phyloP scores from a whole-genome alignment of 2,797 vertebrate species.

The Premnoplex brunnescens region DNA sequence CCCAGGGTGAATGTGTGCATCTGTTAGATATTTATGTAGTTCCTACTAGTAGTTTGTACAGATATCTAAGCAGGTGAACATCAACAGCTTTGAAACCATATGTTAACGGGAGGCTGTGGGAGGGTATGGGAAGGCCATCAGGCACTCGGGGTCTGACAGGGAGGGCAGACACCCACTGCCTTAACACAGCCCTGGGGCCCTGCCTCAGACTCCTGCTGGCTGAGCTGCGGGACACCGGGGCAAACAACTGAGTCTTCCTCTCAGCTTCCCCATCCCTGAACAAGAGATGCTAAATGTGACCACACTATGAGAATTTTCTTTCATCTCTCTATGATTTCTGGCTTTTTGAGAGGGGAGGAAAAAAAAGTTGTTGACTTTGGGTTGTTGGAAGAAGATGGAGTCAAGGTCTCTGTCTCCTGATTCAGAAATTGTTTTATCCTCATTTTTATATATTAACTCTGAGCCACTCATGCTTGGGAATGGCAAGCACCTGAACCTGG shows the following conservation, averaged over 20 bases:
- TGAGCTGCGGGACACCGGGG: neutral
- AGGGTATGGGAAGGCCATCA: neutral
- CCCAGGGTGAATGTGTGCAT: neutral
- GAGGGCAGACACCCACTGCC: neutral
- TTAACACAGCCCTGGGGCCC: neutral
- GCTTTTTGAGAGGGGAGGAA: neutral
- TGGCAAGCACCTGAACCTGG: neutral
- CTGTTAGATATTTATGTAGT: conserved; percentile 30
- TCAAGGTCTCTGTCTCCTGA: neutral
- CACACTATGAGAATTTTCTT: neutral
- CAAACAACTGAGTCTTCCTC: neutral
- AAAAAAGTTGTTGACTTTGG: neutral
- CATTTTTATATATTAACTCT: neutral
- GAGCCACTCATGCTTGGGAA: neutral
- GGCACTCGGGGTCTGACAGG: neutral
- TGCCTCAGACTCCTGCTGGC: neutral
- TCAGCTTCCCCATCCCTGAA: neutral
- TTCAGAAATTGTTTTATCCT: neutral
- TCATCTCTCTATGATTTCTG: neutral
- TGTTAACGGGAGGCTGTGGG: neutral
- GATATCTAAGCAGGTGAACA: conserved; percentile 55
- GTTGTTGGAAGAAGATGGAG: neutral
- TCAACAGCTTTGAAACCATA: conserved; percentile 54
- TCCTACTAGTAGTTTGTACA: conserved; percentile 39
- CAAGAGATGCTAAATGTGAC: neutral